phyloP scores from a whole-genome alignment of 1,140 invertebrate genomes.

The Musca vetustissima region DNA sequence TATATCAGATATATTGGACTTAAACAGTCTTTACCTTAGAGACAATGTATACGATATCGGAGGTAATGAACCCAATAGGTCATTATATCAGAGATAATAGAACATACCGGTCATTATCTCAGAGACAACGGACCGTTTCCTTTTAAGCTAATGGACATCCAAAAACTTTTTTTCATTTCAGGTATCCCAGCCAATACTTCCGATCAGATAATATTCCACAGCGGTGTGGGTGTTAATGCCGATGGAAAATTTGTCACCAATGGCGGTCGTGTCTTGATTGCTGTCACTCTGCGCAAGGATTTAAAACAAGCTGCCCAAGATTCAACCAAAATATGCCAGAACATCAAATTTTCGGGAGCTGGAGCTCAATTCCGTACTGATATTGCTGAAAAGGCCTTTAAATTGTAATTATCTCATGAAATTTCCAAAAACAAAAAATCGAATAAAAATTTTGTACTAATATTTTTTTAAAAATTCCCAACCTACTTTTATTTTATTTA shows the following conservation, averaged over 20 bases:
- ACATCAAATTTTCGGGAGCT: slow-evolving; percentile 76
- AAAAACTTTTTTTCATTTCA: slow-evolving; percentile 27
- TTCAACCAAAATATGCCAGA: slow-evolving; percentile 68
- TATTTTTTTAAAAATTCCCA: neutral
- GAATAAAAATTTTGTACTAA: slow-evolving; percentile 7
- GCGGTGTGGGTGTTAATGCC: slow-evolving; percentile 64
- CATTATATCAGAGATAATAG: no score
- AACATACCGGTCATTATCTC: no score
- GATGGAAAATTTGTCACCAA: slow-evolving; percentile 75
- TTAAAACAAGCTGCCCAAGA: slow-evolving; percentile 72
- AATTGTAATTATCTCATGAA: slow-evolving; percentile 63
- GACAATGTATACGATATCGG: no score
- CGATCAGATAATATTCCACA: slow-evolving; percentile 70
- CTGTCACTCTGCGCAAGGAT: slow-evolving; percentile 68
- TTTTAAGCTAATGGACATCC: no score
- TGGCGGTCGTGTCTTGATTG: slow-evolving; percentile 88
- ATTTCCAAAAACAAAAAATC: neutral
- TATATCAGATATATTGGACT: no score
- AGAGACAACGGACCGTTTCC: no score
- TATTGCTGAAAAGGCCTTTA: slow-evolving; percentile 84
- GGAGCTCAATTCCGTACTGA: slow-evolving; percentile 80
- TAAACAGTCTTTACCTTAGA: no score
- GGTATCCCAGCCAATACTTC: slow-evolving; percentile 40
- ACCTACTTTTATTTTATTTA: neutral
- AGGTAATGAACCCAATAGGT: no score